Evolutionary conservation across 2,888 invertebrate genomes (phyloP).

Genomic region (Acanthoscelides obtectus): DNA sequence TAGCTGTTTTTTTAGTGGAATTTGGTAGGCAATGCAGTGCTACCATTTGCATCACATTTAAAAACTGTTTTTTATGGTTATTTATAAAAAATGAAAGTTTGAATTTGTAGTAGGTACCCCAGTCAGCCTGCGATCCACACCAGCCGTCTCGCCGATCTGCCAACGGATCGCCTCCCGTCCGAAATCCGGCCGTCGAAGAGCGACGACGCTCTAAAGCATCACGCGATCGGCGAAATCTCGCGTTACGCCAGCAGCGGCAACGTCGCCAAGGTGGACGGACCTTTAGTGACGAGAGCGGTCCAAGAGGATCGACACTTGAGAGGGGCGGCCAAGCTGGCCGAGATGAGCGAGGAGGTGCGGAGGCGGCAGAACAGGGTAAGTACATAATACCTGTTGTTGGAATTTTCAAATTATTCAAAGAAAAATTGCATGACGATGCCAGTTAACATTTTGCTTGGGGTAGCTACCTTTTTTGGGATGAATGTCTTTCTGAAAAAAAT

Average conservation of each 20-base stretch:
- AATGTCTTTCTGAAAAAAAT: too few species aligned
- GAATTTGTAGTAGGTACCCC: slow-evolving; percentile 30
- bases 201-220: slow-evolving; percentile 42
- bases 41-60: too few species aligned
- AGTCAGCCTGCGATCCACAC: slow-evolving; percentile 38
- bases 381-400: too few species aligned
- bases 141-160: slow-evolving; percentile 37
- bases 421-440: too few species aligned
- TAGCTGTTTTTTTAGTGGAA: too few species aligned
- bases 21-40: too few species aligned
- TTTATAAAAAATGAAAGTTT: neutral
- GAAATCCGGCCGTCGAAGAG: slow-evolving; percentile 43
- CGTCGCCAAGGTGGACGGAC: slow-evolving; percentile 37
- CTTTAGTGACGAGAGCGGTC: slow-evolving; percentile 24
- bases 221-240: slow-evolving; percentile 33
- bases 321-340: slow-evolving; percentile 65
- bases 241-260: slow-evolving; percentile 46
- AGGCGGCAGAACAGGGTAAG: slow-evolving; percentile 52
- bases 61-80: too few species aligned
- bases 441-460: too few species aligned
- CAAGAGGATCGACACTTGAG: slow-evolving; percentile 32
- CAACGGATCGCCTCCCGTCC: slow-evolving; percentile 33
- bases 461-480: too few species aligned
- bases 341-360: slow-evolving; percentile 75
- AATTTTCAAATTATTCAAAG: too few species aligned